Evolutionary conservation across 1,140 invertebrate species (phyloP), one percentile per base, ranked within the genome.

Genomic region (Saxidomus purpurata): DNA sequence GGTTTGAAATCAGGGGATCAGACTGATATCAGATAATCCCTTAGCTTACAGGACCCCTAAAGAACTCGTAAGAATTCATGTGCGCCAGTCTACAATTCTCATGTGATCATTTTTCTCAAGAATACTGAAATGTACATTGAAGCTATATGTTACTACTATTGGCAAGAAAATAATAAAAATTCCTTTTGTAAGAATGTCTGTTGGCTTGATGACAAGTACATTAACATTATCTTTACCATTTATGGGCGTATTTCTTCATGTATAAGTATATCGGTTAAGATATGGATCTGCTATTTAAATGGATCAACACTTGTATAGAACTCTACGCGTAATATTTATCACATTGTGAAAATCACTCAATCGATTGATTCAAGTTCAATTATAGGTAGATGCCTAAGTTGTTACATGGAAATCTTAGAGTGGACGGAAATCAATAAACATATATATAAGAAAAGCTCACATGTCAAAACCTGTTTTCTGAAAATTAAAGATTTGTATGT

Each of bases 291-390:
- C 34, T 71, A 1, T 17, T 40, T 36, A 22, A 31, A 34, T 43
- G 15, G 43, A 43, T 43, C 43, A 43, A 15, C 15, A 8, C 6
- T 43, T 43, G 15, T 43, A 43, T 43, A 38, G 76, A 59, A 79
- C 2, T 55, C 34, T 36, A 11, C 17, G 49, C 28, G 28, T 55
- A n/a, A 55, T 17, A 79, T 34, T 55, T 9, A 79, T 79, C 76
- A 52, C 28, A 38, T 79, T 79, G 76, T 55, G 28, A 55, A 79
- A 79, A 79, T 79, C 76, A 79, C 49, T 79, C 19, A 36, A 49
- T 52, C 47, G 8, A 79, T 79, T 17, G 28, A 79, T 79, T n/a
- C 34, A 55, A 52, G 49, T 79, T 55, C 34, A 79, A 55, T 79
- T 36, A 55, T 19, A 79, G 1, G 8, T 52, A 52, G 76, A 79